These are phyloP conservation scores for Ursus arctos DNA, from an alignment of 2,113 vertebrate genomes.

Conservation along the genomic window DNA sequence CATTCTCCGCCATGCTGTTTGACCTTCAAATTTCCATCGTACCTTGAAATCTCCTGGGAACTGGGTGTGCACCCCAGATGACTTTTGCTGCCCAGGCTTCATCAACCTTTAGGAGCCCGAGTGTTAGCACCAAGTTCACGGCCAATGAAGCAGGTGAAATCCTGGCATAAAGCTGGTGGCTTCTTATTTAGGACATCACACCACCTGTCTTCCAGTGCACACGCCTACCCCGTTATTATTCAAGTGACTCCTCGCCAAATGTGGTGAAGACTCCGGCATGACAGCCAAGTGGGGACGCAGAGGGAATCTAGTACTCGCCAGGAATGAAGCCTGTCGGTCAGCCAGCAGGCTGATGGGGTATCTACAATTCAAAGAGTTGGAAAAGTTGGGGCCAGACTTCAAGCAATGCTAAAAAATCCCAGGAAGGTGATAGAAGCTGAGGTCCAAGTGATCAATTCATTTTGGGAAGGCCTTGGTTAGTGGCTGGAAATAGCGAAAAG, in stretches of 20 bases:
- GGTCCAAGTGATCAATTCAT: not conserved
- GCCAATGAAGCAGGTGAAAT: not conserved
- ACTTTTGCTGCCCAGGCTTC: not conserved
- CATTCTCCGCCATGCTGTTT: constrained; percentile 25
- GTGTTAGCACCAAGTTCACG: not conserved
- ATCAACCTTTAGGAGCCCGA: not conserved
- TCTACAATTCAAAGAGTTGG: not conserved
- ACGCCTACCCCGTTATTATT: not conserved
- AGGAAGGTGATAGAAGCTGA: not conserved
- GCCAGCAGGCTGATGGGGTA: not conserved
- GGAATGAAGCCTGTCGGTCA: not conserved
- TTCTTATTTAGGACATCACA: not conserved
- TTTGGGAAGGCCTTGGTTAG: not conserved
- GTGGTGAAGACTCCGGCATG: not conserved
- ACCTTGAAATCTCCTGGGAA: not conserved
- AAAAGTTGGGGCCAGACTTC: not conserved
- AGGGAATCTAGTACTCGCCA: not conserved
- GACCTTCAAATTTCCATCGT: not conserved
- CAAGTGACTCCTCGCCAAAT: not conserved
- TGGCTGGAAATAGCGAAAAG: not conserved
- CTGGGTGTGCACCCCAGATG: not conserved
- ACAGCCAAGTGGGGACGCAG: not conserved
- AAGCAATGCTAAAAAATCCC: not conserved
- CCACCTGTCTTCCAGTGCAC: not conserved
- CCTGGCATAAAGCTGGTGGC: not conserved